phyloP scores from a whole-genome alignment of 2,888 invertebrate genomes.

The Belgica antarctica region DNA sequence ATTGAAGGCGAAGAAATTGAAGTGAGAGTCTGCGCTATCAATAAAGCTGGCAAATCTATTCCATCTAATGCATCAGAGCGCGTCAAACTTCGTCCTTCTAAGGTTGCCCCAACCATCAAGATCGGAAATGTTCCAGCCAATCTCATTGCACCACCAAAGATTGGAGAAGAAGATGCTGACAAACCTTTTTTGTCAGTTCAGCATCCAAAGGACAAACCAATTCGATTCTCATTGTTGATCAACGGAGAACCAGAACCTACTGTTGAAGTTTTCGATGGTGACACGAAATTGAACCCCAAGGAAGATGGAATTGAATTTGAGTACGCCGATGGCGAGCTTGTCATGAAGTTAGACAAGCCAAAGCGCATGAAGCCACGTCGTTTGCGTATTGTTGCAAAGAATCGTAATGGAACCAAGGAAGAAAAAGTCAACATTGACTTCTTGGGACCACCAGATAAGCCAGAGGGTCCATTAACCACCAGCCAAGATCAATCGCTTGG shows the following conservation, averaged over 20 bases:
- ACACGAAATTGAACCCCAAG: constrained; percentile 37
- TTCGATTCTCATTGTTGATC: constrained; percentile 54
- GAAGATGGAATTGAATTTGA: constrained; percentile 44
- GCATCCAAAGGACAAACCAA: constrained; percentile 39
- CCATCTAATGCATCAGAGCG: constrained; percentile 80
- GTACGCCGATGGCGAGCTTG: constrained; percentile 58
- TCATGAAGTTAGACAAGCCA: constrained; percentile 32
- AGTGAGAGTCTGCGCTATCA: constrained; percentile 90
- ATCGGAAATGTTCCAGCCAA: constrained; percentile 63
- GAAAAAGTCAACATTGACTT: constrained; percentile 62
- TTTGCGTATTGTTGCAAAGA: constrained; percentile 40
- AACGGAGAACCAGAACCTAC: constrained; percentile 96
- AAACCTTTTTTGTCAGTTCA: constrained; percentile 31
- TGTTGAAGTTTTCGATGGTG: constrained; percentile 56
- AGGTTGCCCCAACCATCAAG: constrained; percentile 81
- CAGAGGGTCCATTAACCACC: constrained; percentile 90
- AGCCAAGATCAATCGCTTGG: constrained; percentile 89
- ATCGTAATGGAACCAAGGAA: constrained; percentile 31
- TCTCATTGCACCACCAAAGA: constrained; percentile 81
- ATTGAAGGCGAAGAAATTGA: constrained; percentile 93
- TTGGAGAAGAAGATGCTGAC: constrained; percentile 2
- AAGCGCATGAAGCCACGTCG: constrained; percentile 40
- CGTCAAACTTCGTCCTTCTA: constrained; percentile 81
- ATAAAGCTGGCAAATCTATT: constrained; percentile 91
- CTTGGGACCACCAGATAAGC: constrained; percentile 67